Base-by-base conservation (phyloP, 2,113 vertebrate genomes). In the Otocyon megalotis region DNA sequence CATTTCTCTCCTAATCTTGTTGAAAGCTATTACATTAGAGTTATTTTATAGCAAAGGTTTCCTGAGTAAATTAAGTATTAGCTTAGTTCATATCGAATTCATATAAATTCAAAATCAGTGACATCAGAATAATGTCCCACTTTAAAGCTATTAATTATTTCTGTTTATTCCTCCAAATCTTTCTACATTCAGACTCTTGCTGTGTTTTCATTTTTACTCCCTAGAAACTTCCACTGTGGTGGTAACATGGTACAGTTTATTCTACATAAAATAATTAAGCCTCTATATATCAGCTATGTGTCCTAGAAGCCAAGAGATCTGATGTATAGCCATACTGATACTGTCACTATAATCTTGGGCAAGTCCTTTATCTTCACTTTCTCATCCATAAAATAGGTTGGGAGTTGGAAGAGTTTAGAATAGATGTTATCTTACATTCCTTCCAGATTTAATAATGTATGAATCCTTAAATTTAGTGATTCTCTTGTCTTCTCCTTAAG, bases 1-100 rank as follows among this genome's bases (percentile, higher is more conserved):
- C 15, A 94, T 80, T 90, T 86, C 53, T 90, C 28, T 93, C 53
- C 43, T 28, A 26, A 77, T 95, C 54, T 84, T 88, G 7, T 84
- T 91, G 37, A 89, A 92, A 84, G 54, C 35, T 90, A 58, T 94
- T 88, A 77, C 65, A 82, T 93, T 79, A 60, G 54, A 92, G 37
- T 58, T 90, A 74, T 76, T 95, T 87, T 93, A 53, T 16, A 72
- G 60, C 26, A 48, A 12, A 87, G 8, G 5, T 87, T 87, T 83
- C 71, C 76, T 50, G 67, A 81, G 13, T 72, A 77, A 86, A 79
- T 22, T 81, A 85, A 69, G 37, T 88, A 28, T 88, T 92, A 54
- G 19, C 20, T 22, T 16, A 10, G 1, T 81, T 37, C 20, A 56
- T 54, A 3, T 76, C 72, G 12, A 81, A 63, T 76, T 87, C 30